A percentile compares a stretch with the other conserved stretches of the same genome.
phyloP scores from a whole-genome alignment of 35 echinoderm and acorn worm genomes.

The Lytechinus pictus region DNA sequence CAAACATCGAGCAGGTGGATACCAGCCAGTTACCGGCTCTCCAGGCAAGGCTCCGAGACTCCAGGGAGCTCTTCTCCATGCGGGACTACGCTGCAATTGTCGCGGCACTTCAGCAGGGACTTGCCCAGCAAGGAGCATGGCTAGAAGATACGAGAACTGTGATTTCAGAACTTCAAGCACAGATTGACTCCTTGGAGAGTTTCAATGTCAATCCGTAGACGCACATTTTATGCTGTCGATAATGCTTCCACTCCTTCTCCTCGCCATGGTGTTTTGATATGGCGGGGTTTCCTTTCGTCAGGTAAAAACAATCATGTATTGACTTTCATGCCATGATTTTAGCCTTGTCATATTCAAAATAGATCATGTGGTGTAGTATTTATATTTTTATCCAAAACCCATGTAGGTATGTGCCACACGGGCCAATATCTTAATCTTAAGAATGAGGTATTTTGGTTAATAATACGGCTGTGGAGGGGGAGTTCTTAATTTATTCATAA shows the following conservation, averaged over 20 bases:
- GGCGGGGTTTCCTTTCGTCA: too few relatives aligned
- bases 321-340: too few relatives aligned
- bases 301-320: too few relatives aligned
- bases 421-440: too few relatives aligned
- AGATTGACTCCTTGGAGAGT: constrained; percentile 71
- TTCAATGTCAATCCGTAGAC: constrained; percentile 60
- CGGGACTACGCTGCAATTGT: constrained; percentile 48
- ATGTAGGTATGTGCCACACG: too few relatives aligned
- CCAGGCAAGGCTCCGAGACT: constrained; percentile 29
- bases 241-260: too few relatives aligned
- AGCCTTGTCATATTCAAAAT: too few relatives aligned
- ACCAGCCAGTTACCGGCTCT: constrained; percentile 52
- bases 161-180: constrained; percentile 34
- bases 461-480: not conserved
- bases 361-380: too few relatives aligned
- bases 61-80: constrained; percentile 52
- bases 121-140: constrained; percentile 64
- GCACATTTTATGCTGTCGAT: too few relatives aligned
- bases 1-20: constrained; percentile 59
- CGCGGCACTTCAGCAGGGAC: constrained; percentile 29
- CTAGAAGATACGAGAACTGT: constrained; percentile 52
- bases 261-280: too few relatives aligned
- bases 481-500: not conserved
- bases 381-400: too few relatives aligned
- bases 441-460: too few relatives aligned